Percentiles rank a stretch among this genome's conserved stretches.
Evolutionary conservation across 2,113 vertebrate genomes (phyloP).

Genomic region (Rhinogobius similis): DNA sequence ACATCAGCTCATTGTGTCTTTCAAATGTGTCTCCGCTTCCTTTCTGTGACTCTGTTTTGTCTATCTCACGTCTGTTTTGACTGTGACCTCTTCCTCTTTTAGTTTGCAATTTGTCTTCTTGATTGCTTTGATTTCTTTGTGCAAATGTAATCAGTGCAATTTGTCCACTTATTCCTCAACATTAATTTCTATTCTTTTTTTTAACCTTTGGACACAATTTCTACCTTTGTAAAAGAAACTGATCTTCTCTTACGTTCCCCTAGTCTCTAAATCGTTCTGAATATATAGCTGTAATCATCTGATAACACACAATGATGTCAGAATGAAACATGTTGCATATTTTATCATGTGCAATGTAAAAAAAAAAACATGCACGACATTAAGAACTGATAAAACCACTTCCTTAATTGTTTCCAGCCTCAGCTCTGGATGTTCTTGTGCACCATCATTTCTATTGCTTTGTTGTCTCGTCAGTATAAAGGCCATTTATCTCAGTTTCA

Average conservation of each 20-base stretch:
- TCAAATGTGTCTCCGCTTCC: conserved; percentile 34
- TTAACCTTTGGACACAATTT: background rate
- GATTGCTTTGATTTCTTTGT: conserved; percentile 22
- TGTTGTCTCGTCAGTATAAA: background rate
- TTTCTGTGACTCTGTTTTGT: conserved; percentile 47
- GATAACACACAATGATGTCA: background rate
- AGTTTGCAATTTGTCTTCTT: conserved; percentile 15
- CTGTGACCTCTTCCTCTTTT: conserved; percentile 40
- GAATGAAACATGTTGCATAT: background rate
- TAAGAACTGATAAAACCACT: conserved; percentile 32
- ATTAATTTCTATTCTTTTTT: too few species aligned
- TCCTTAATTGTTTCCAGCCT: conserved; percentile 43
- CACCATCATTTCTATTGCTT: conserved; percentile 4
- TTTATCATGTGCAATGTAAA: conserved; percentile 10
- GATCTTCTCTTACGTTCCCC: background rate
- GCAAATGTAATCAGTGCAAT: background rate
- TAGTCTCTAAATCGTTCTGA: background rate
- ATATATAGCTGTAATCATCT: background rate
- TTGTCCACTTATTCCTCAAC: background rate
- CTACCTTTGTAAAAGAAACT: conserved; percentile 2
- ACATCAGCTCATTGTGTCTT: conserved; percentile 3
- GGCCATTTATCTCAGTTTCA: conserved; percentile 38
- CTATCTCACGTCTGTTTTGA: conserved; percentile 55
- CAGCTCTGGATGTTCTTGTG: conserved; percentile 1
- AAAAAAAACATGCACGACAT: conserved; percentile 31